These are phyloP conservation scores for Anolis carolinensis DNA, from an alignment of 2,113 vertebrate species.

Conservation along the genomic window DNA sequence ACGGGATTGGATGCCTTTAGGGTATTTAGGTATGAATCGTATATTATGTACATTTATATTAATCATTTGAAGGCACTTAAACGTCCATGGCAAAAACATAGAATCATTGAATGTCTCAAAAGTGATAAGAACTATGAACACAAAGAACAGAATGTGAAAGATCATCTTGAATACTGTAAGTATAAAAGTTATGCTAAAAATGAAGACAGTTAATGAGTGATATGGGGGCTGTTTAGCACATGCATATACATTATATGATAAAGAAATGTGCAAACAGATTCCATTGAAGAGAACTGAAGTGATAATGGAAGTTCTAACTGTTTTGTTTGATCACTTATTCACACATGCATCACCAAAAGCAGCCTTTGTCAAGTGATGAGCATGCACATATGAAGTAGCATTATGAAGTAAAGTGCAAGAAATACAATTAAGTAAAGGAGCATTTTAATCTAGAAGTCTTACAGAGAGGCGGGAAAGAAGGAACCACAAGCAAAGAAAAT, in stretches of 20 bases:
- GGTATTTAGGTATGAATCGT: too few relatives aligned
- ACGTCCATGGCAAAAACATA: neutral
- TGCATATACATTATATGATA: neutral
- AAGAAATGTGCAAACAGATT: neutral
- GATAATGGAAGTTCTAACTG: conserved; percentile 6
- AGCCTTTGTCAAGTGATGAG: neutral
- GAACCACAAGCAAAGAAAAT: neutral
- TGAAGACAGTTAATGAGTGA: neutral
- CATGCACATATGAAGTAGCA: neutral
- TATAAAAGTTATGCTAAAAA: neutral
- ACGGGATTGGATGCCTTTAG: too few relatives aligned
- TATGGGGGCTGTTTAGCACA: neutral
- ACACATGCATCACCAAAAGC: neutral
- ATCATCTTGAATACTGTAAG: neutral
- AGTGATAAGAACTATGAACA: neutral
- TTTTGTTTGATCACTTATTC: neutral
- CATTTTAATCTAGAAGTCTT: neutral
- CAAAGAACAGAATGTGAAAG: neutral
- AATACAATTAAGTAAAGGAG: neutral
- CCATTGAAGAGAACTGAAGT: neutral
- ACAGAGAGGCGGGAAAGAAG: neutral
- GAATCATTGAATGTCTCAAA: neutral
- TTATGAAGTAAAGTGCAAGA: neutral
- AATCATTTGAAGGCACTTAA: neutral
- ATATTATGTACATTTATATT: neutral